Evolutionary conservation across 2,888 invertebrate genomes (phyloP).

Genomic region (Drosophila flavopinicola): DNA sequence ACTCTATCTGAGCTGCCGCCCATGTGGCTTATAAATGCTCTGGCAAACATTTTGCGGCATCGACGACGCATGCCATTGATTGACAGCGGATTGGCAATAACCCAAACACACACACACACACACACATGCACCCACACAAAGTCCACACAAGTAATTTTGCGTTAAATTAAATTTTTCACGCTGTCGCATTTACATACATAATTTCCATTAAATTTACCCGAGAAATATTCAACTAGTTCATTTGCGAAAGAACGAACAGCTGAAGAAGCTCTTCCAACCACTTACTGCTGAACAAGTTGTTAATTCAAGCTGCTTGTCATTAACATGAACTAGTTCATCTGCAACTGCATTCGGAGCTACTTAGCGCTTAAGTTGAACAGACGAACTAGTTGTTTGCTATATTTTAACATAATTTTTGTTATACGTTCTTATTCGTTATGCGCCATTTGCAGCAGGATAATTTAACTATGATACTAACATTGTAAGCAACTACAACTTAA

Average conservation of each 20-base stretch:
- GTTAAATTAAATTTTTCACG: constrained; percentile 43
- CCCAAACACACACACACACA: constrained; percentile 15
- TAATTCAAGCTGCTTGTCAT: too few species aligned
- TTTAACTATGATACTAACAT: too few species aligned
- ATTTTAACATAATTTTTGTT: too few species aligned
- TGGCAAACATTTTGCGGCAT: constrained; percentile 52
- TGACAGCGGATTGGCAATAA: constrained; percentile 53
- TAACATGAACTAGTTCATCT: too few species aligned
- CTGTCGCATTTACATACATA: constrained; percentile 20
- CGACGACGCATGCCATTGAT: constrained; percentile 49
- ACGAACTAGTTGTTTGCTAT: neutral
- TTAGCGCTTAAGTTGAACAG: neutral
- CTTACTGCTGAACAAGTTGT: too few species aligned
- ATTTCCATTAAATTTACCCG: constrained; percentile 29
- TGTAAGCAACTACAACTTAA: too few species aligned
- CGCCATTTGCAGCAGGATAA: too few species aligned
- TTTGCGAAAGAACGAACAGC: constrained; percentile 10
- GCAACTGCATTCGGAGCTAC: too few species aligned
- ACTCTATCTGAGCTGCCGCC: constrained; percentile 14
- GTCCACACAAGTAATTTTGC: constrained; percentile 53
- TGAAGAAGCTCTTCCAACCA: neutral
- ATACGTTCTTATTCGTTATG: too few species aligned
- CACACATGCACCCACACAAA: constrained; percentile 17
- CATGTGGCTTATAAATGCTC: constrained; percentile 16
- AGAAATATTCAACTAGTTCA: constrained; percentile 14